These are phyloP conservation scores for Epinephelus cyanopodus DNA, from an alignment of 2,113 vertebrate species.

Conservation along the genomic window DNA sequence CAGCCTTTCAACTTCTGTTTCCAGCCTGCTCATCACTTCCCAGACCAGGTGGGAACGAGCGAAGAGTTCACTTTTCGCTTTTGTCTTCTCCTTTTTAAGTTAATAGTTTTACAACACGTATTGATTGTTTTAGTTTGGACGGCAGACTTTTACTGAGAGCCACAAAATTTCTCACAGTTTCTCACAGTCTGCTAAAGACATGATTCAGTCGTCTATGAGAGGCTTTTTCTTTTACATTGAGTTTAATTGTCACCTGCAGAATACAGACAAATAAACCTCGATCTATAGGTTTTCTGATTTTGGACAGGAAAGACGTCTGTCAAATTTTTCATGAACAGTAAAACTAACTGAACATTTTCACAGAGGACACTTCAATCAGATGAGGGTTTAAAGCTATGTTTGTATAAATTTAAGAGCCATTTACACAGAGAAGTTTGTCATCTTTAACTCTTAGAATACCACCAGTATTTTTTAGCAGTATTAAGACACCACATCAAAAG, in stretches of 20 bases:
- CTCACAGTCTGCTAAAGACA: background rate
- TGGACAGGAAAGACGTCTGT: no score
- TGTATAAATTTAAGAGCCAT: background rate
- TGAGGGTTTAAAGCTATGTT: background rate
- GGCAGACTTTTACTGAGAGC: background rate
- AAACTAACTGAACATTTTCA: background rate
- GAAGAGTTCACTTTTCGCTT: constrained; percentile 54
- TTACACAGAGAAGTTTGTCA: background rate
- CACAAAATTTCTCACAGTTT: background rate
- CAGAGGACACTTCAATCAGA: no score
- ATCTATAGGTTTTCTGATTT: no score
- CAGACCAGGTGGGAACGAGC: constrained; percentile 75
- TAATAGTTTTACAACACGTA: background rate
- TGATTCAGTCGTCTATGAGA: background rate
- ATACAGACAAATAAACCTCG: background rate
- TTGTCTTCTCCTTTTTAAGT: constrained; percentile 5
- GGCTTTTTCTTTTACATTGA: background rate
- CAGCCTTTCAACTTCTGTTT: constrained; percentile 72
- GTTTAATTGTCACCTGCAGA: background rate
- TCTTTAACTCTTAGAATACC: background rate
- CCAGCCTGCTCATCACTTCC: constrained; percentile 65
- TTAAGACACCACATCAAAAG: background rate
- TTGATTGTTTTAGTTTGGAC: background rate
- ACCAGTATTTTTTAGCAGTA: no score
- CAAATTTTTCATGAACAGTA: background rate